Conservation (phyloP, 2,888 invertebrate genomes). For the Hermodice carunculata region DNA sequence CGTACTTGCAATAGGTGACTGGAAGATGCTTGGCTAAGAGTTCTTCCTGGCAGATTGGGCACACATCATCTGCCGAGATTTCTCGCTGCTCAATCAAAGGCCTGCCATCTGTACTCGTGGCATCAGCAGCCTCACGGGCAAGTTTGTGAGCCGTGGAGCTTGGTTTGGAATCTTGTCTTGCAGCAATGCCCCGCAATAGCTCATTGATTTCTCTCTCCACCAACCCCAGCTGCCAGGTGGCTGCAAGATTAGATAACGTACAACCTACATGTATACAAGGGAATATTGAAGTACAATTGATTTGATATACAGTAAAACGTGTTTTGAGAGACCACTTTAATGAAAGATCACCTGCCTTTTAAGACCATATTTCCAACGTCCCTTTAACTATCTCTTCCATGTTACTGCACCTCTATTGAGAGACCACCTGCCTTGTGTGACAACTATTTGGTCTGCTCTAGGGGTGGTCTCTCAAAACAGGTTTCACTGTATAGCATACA, state of each 20-base stretch:
- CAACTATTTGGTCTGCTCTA: too few species aligned
- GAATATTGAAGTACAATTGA: too few species aligned
- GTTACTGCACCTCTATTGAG: too few species aligned
- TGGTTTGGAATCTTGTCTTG: conserved; percentile 40
- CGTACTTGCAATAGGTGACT: conserved; percentile 69
- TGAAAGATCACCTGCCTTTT: too few species aligned
- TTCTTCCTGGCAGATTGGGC: conserved; percentile 70
- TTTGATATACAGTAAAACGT: too few species aligned
- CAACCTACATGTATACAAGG: neutral
- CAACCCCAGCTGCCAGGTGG: conserved; percentile 69
- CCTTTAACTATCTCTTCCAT: too few species aligned
- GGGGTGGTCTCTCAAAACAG: too few species aligned
- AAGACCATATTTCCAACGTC: too few species aligned
- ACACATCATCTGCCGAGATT: conserved; percentile 66
- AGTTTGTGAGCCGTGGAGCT: conserved; percentile 9
- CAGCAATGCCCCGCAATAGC: conserved; percentile 54
- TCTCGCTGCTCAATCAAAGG: conserved; percentile 52
- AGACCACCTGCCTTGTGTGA: too few species aligned
- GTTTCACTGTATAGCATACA: too few species aligned
- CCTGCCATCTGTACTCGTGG: neutral
- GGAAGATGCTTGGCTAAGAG: conserved; percentile 63
- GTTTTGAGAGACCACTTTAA: too few species aligned
- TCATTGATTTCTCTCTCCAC: conserved; percentile 68
- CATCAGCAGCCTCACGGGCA: conserved; percentile 22
- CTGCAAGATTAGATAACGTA: conserved; percentile 51